Percentiles rank a stretch among this genome's conserved stretches.
Evolutionary conservation across 2,113 vertebrate genomes (phyloP).

Genomic region (Narcine bancroftii): DNA sequence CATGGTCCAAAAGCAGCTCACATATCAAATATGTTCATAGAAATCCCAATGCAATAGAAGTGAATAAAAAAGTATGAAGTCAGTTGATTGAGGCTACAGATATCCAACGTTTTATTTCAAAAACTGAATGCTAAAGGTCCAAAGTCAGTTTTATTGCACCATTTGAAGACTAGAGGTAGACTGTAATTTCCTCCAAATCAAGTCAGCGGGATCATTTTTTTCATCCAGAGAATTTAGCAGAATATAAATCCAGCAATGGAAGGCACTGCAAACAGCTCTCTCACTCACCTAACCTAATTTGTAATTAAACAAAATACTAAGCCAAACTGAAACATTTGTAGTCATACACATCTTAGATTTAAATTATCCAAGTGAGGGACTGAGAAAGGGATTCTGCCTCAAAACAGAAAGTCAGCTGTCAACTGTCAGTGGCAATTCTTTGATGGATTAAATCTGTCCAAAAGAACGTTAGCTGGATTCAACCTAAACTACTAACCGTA

Average conservation of each 20-base stretch:
- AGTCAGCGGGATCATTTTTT: background rate
- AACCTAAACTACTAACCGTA: background rate
- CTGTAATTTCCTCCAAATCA: background rate
- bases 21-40: background rate
- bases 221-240: background rate
- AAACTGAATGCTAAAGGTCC: background rate
- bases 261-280: background rate
- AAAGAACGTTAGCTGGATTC: background rate
- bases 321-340: background rate
- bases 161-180: background rate
- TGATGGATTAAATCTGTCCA: background rate
- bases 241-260: background rate
- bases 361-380: background rate
- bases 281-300: background rate
- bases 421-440: background rate
- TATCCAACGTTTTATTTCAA: background rate
- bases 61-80: background rate
- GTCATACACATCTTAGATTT: background rate
- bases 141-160: background rate
- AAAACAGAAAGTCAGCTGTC: background rate
- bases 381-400: background rate
- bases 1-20: too few species aligned
- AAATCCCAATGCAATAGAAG: background rate
- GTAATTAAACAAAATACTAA: background rate
- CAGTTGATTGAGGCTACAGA: background rate